A percentile compares a stretch with the other conserved stretches of the same genome.
phyloP scores from a whole-genome alignment of 2,888 invertebrate genomes.

The Campopleginae sp. region DNA sequence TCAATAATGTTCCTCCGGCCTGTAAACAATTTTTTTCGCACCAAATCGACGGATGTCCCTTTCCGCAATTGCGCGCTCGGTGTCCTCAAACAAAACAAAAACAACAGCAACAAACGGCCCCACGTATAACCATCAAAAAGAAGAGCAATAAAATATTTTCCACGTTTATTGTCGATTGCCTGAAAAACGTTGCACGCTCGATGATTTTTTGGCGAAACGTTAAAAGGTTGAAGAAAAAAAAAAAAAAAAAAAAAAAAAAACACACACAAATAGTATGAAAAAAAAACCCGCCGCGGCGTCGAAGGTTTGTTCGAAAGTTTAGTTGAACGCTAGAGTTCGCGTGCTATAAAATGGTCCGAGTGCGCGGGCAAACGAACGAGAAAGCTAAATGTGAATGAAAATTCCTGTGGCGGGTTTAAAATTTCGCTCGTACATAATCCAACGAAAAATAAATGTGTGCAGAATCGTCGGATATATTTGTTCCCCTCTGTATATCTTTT shows the following conservation, averaged over 20 bases:
- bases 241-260: too few species aligned
- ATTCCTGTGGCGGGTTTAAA: conserved; percentile 53
- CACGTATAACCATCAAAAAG: neutral
- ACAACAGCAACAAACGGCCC: neutral
- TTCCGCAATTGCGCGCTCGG: neutral
- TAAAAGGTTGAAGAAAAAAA: conserved; percentile 4
- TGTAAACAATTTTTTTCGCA: too few species aligned
- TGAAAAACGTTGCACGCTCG: neutral
- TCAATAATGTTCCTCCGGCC: neutral
- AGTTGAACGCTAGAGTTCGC: neutral
- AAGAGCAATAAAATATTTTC: neutral
- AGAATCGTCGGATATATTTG: neutral
- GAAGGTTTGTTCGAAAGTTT: conserved; percentile 12
- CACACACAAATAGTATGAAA: too few species aligned
- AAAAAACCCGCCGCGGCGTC: too few species aligned
- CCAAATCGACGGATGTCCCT: neutral
- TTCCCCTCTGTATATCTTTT: neutral
- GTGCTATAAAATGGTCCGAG: conserved; percentile 8
- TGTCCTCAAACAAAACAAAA: neutral
- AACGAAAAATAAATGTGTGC: neutral
- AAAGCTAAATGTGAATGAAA: conserved; percentile 45
- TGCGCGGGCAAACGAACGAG: conserved; percentile 5
- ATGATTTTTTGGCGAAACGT: neutral
- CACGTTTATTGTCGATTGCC: neutral
- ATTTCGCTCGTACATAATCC: conserved; percentile 36